phyloP scores from a whole-genome alignment of 2,113 vertebrate species.

The Dermatemys mawii region DNA sequence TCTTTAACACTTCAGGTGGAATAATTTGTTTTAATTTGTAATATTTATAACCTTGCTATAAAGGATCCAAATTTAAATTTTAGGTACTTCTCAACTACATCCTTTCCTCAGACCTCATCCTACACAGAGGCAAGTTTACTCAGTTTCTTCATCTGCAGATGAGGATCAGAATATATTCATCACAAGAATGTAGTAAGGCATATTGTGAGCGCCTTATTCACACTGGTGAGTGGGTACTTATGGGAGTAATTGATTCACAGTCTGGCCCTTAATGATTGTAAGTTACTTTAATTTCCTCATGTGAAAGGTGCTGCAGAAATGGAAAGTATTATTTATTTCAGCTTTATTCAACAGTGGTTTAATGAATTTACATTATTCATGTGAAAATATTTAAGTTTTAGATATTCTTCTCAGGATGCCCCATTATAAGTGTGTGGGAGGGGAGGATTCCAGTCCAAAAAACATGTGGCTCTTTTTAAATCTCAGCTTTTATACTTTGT shows the following conservation, averaged over 20 bases:
- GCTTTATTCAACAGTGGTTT: background rate
- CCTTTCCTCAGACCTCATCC: background rate
- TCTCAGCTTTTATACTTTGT: background rate
- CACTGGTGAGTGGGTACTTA: background rate
- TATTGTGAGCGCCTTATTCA: background rate
- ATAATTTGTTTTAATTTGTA: background rate
- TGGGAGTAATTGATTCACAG: background rate
- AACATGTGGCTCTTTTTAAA: background rate
- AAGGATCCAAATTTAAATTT: constrained; percentile 8
- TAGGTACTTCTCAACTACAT: background rate
- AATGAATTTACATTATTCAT: background rate
- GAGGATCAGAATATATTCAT: background rate
- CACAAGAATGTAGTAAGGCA: background rate
- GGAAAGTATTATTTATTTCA: background rate
- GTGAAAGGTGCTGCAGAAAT: background rate
- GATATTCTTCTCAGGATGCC: background rate
- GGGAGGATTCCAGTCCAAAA: background rate
- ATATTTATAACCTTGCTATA: background rate
- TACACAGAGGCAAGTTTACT: background rate
- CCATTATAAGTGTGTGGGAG: background rate
- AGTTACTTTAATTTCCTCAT: background rate
- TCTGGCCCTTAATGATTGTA: background rate
- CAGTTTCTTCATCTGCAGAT: background rate
- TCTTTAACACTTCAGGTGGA: background rate
- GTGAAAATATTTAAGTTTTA: background rate